Conservation (phyloP, 1,140 invertebrate genomes). For the Maconellicoccus hirsutus region DNA sequence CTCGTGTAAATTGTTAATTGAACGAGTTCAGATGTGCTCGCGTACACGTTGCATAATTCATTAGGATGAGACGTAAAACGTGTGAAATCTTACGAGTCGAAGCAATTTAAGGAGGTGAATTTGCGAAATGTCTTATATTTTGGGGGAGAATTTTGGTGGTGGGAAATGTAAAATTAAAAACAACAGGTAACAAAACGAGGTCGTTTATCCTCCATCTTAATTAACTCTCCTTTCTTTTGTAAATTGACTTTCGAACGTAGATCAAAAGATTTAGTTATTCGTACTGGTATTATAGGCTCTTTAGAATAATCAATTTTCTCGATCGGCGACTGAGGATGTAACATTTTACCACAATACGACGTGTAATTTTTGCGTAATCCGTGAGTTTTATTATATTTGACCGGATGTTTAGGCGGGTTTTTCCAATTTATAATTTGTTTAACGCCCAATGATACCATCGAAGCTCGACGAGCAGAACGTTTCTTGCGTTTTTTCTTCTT, state of each 20-base stretch:
- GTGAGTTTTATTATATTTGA: neutral
- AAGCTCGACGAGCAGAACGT: neutral
- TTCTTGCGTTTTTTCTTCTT: neutral
- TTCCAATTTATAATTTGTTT: neutral
- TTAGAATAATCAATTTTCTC: neutral
- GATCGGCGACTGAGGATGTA: neutral
- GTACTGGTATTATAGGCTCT: neutral
- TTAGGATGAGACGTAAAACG: no score
- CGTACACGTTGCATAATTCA: no score
- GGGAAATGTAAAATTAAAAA: no score
- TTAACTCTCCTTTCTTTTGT: neutral
- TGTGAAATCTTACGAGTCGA: no score
- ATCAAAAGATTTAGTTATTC: neutral
- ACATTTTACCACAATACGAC: neutral
- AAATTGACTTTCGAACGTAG: neutral
- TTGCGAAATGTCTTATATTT: no score
- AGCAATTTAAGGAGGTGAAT: no score
- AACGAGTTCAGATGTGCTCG: no score
- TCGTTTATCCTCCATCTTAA: neutral
- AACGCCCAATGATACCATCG: constrained; percentile 10
- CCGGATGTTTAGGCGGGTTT: neutral
- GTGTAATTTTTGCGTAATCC: neutral
- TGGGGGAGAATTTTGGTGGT: no score
- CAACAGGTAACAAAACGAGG: neutral
- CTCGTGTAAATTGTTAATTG: no score